Percentiles rank a stretch among this genome's conserved stretches.
Evolutionary conservation across 2,888 invertebrate species (phyloP).

Genomic region (Diachrysia chrysitis): DNA sequence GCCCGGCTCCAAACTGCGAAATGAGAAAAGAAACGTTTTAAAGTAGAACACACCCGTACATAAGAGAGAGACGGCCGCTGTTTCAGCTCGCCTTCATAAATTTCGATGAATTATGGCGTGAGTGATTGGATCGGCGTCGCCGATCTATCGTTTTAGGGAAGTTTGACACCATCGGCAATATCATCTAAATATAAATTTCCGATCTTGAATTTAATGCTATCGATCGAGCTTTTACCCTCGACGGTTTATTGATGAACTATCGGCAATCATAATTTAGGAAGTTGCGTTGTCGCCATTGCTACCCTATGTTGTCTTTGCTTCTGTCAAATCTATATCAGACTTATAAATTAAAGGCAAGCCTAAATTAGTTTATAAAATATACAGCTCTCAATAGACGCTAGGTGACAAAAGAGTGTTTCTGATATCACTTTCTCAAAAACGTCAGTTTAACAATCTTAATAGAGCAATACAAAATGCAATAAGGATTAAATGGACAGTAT

Average conservation of each 20-base stretch:
- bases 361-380: background rate
- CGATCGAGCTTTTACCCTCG: slow-evolving; percentile 63
- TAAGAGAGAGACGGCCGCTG: slow-evolving; percentile 83
- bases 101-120: slow-evolving; percentile 85
- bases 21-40: slow-evolving; percentile 88
- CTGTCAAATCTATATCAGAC: background rate
- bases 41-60: slow-evolving; percentile 82
- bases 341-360: background rate
- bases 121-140: slow-evolving; percentile 84
- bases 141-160: slow-evolving; percentile 82
- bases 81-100: slow-evolving; percentile 82
- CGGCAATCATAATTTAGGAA: slow-evolving; percentile 18
- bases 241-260: slow-evolving; percentile 50
- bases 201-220: slow-evolving; percentile 63
- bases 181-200: slow-evolving; percentile 79
- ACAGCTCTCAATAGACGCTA: background rate
- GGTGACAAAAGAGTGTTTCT: background rate
- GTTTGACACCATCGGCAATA: slow-evolving; percentile 82
- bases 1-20: slow-evolving; percentile 90
- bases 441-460: background rate
- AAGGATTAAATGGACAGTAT: slow-evolving; percentile 64
- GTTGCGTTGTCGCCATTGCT: slow-evolving; percentile 20
- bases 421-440: background rate
- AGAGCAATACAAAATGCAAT: slow-evolving; percentile 26
- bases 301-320: background rate